Percentiles rank a stretch among this genome's conserved stretches.
Evolutionary conservation across 2,797 vertebrate species (phyloP).

Genomic region (Enteromius anoplus): DNA sequence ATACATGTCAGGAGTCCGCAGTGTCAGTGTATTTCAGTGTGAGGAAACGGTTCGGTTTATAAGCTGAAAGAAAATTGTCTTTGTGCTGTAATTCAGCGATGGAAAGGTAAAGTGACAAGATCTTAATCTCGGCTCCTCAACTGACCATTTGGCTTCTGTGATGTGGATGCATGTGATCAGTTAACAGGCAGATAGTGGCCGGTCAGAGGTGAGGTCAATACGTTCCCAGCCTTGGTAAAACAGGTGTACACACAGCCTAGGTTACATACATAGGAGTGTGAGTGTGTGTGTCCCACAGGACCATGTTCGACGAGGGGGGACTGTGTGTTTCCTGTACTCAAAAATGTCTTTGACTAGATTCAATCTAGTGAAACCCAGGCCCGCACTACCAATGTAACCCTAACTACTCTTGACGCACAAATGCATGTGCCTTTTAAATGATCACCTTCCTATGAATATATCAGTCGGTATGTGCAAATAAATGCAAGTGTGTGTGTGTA

Average conservation of each 20-base stretch:
- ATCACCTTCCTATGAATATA: constrained; percentile 6
- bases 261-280: constrained; percentile 50
- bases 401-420: constrained; percentile 38
- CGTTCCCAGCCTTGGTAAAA: constrained; percentile 57
- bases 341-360: constrained; percentile 74
- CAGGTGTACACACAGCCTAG: constrained; percentile 54
- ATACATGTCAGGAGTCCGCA: background rate
- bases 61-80: background rate
- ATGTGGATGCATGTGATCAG: constrained; percentile 48
- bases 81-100: constrained; percentile 8
- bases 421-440: constrained; percentile 17
- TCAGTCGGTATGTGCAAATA: background rate
- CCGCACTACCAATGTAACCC: constrained; percentile 56
- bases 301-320: constrained; percentile 67
- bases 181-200: constrained; percentile 48
- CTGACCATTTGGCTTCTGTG: constrained; percentile 43
- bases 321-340: constrained; percentile 68
- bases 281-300: constrained; percentile 65
- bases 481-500: constrained; percentile 10
- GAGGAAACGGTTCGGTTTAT: background rate
- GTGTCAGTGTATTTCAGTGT: background rate
- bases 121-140: constrained; percentile 28
- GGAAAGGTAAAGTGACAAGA: constrained; percentile 18
- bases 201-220: constrained; percentile 58
- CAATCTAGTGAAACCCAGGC: constrained; percentile 65